phyloP scores from a whole-genome alignment of 2,113 vertebrate genomes.

The Elaphurus davidianus region DNA sequence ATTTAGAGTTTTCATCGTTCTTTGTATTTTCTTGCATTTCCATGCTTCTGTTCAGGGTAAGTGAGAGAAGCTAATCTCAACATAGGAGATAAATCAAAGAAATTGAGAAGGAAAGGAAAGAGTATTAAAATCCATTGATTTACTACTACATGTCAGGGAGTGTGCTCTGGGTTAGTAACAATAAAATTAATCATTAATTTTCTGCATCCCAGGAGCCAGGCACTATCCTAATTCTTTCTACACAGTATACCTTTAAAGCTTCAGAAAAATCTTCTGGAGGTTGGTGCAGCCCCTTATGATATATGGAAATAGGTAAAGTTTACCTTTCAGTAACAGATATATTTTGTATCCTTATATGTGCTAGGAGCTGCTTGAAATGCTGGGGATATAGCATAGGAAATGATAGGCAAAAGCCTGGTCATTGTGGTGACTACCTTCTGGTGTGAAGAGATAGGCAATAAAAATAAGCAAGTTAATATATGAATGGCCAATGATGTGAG shows the following conservation, averaged over 20 bases:
- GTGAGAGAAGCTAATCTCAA: background rate
- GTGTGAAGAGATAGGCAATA: background rate
- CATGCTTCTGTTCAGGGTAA: background rate
- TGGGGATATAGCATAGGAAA: background rate
- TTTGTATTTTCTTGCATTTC: conserved; percentile 15
- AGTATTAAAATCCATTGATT: conserved; percentile 48
- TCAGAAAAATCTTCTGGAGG: background rate
- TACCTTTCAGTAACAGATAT: background rate
- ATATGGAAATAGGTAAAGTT: background rate
- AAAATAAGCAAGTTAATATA: background rate
- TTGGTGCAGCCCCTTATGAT: background rate
- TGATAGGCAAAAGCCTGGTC: background rate
- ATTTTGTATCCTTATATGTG: background rate
- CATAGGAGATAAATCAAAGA: conserved; percentile 47
- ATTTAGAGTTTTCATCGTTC: background rate
- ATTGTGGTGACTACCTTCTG: background rate
- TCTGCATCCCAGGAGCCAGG: background rate
- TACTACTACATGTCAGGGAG: background rate
- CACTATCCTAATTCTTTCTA: background rate
- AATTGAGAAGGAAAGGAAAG: conserved; percentile 36
- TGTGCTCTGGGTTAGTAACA: background rate
- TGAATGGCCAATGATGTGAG: background rate
- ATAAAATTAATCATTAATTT: conserved; percentile 28
- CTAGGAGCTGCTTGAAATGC: background rate
- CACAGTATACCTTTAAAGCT: background rate